Evolutionary conservation across 2,888 invertebrate genomes (phyloP).

Genomic region (Philopedon plagiatum): DNA sequence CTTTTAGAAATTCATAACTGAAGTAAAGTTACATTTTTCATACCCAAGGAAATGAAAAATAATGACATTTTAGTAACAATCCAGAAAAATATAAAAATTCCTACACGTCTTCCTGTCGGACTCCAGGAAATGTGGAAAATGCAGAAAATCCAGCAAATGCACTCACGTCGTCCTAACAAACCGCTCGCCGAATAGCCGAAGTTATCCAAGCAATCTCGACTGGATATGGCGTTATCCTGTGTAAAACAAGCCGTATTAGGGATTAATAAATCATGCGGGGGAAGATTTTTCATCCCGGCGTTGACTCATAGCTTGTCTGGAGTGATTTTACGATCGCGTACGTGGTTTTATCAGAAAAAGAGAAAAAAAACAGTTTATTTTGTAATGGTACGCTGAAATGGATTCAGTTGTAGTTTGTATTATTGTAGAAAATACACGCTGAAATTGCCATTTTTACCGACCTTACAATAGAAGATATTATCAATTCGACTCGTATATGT

Average conservation of each 20-base stretch:
- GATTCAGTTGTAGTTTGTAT: too few relatives aligned
- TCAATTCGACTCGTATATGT: too few relatives aligned
- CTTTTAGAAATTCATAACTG: too few relatives aligned
- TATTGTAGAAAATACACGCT: too few relatives aligned
- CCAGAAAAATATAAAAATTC: background rate
- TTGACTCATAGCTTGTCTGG: constrained; percentile 27
- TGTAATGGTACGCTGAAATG: too few relatives aligned
- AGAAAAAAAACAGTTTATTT: too few relatives aligned
- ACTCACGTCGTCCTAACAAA: constrained; percentile 7
- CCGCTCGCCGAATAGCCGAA: constrained; percentile 19
- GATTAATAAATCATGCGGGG: constrained; percentile 37
- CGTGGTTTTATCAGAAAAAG: too few relatives aligned
- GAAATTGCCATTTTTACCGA: too few relatives aligned
- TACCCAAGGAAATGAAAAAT: too few relatives aligned
- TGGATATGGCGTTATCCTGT: constrained; percentile 27
- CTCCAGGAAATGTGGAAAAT: constrained; percentile 28
- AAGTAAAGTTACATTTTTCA: too few relatives aligned
- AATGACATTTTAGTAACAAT: too few relatives aligned
- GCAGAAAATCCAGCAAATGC: constrained; percentile 39
- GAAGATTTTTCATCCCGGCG: constrained; percentile 18
- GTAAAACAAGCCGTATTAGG: constrained; percentile 35
- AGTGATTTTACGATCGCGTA: constrained; percentile 8
- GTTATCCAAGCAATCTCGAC: constrained; percentile 32
- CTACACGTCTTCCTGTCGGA: constrained; percentile 19
- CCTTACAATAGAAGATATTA: too few relatives aligned